Evolutionary conservation across 2,888 invertebrate genomes (phyloP), one percentile per base, ranked within the genome.

Genomic region (Acleris literana): DNA sequence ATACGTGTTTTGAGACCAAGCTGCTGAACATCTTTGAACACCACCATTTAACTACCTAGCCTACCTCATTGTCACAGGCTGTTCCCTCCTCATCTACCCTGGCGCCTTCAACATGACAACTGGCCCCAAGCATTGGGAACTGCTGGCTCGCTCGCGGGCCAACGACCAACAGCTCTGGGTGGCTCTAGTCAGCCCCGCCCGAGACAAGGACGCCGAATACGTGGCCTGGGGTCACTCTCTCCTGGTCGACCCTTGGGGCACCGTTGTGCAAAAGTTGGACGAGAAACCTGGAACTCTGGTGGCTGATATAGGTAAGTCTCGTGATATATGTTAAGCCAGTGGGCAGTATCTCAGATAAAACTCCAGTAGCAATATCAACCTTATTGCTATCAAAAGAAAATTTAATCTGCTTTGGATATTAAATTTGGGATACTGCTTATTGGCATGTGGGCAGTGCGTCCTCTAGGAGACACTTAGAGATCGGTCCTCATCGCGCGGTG

Each of bases 31-130:
- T 29, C 29, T 29, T 29, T 7, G 29, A 29, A 7, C 3, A 29
- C 25, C 25, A 25, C 25, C 25, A 25, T 25, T 25, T 25, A 39
- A 3, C 33, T 39, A 39, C 13, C 13, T 39, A 13, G 33, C 33
- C 39, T 13, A 39, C 39, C 4, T 13, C 11, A 65, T 57, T 59
- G 13, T 63, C 70, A 11, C 77, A 95, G 97, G 97, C 0, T 98
- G 98, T 78, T 94, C 97, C 63, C 85, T 99, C 75, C 87, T 99
- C 33, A 90, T 99, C 25, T 99, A 98, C 90, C 99, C 99, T 0
- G 98, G 96, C 29, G 98, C 99, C 1, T 99, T 99, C 87, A 99
- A 98, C 87, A 97, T 97, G 97, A 98, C 97, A 1, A 99, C 99
- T 0, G 99, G 99, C 0, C 98, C 98, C 0, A 90, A 95, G 63